Conservation (phyloP, 2,888 invertebrate genomes). For the Agrotis clavis region DNA sequence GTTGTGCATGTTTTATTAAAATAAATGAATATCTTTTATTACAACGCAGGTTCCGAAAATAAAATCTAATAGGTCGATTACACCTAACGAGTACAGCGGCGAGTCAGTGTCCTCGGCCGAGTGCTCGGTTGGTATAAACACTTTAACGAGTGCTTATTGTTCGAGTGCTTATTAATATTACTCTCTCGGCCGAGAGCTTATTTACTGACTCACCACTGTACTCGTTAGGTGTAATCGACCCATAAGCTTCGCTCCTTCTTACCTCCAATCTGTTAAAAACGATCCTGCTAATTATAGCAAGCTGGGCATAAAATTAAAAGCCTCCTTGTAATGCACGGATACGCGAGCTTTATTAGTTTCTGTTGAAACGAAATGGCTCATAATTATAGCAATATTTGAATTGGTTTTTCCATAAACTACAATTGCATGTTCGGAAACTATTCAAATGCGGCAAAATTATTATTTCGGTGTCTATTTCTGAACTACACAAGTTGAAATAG, state of each 20-base stretch:
- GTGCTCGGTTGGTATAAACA: too few species aligned
- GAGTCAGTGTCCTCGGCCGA: too few species aligned
- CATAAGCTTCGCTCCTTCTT: too few species aligned
- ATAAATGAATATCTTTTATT: too few species aligned
- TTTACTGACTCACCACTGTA: too few species aligned
- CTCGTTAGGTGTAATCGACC: too few species aligned
- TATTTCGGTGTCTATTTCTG: slow-evolving; percentile 75
- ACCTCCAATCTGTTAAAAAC: not conserved
- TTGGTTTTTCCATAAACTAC: slow-evolving; percentile 83
- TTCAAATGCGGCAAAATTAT: slow-evolving; percentile 82
- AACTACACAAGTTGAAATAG: slow-evolving; percentile 55
- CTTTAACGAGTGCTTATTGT: too few species aligned
- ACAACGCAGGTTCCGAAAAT: not conserved
- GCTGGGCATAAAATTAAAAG: slow-evolving; percentile 69
- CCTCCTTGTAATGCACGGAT: slow-evolving; percentile 76
- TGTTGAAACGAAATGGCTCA: slow-evolving; percentile 84
- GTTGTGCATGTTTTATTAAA: too few species aligned
- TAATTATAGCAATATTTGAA: slow-evolving; percentile 88
- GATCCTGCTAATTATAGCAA: slow-evolving; percentile 23
- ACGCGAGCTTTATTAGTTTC: slow-evolving; percentile 83
- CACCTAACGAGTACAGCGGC: too few species aligned
- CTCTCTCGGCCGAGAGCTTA: too few species aligned
- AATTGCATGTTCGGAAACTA: slow-evolving; percentile 85
- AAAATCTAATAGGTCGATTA: too few species aligned
- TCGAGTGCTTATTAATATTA: too few species aligned